Evolutionary conservation across 2,113 vertebrate species (phyloP), one percentile per base, ranked within the genome.

Genomic region (Tenebrosternarchus preto): DNA sequence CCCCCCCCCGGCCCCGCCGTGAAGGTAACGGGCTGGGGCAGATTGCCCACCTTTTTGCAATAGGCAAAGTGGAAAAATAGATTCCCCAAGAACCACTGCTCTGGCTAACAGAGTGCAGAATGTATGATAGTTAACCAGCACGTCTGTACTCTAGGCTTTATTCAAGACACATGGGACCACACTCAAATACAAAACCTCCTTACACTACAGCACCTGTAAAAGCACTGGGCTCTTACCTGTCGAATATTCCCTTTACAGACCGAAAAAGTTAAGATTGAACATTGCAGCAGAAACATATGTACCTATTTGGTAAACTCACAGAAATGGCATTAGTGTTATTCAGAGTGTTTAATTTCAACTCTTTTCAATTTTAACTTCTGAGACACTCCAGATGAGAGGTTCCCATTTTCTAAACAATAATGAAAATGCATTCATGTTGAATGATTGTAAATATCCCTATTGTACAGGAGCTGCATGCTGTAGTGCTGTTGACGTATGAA

Each of bases 391-490:
- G 25, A 50, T 27, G 11, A 24, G 46, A 73, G 19, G 27, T 12
- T 72, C 56, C 61, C 8, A 16, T 74, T 73, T 19, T 17, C 66
- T 53, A 78, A 76, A 72, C 29, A 63, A 69, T 81, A 82, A 82
- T 31, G 17, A 83, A 84, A 84, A 79, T 83, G 84, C 84, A 89
- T 92, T 92, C 87, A 90, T 90, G 88, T 89, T 89, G 86, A 89
- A 90, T 91, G 87, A 85, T 61, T 94, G 93, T 93, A 94, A 91
- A 94, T 94, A 93, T 87, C 81, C 72, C 81, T 77, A 82, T 71
- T 93, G 91, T 93, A 93, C 91, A 93, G 92, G 69, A 87, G 84
- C 85, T 85, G 86, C 85, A 86, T 89, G 84, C 82, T 83, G 69
- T 78, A 78, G 70, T 36, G 61, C 33, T 33, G 59, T 69, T 68